Evolutionary conservation across 2,888 invertebrate genomes (phyloP), one percentile per base, ranked within the genome.

Genomic region (Meiosimyza platycephala): DNA sequence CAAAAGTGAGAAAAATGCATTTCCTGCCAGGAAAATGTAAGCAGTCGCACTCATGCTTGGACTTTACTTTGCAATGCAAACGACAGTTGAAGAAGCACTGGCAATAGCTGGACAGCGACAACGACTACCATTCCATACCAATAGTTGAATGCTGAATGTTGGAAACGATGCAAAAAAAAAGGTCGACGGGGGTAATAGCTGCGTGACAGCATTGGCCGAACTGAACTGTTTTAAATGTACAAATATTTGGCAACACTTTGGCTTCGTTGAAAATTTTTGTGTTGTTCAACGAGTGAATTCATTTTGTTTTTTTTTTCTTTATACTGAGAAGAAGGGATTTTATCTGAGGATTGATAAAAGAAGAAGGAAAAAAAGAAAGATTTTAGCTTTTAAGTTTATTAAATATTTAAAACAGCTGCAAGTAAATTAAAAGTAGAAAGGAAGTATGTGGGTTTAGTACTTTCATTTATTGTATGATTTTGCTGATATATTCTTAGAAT

Each of bases 1-100:
- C 80, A 78, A 71, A 79, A 78, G 81, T 79, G 82, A 80, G 80
- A 78, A 76, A 81, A 80, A 79, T 82, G 82, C 81, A 83, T 82
- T 83, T 83, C 80, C 80, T 83, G 83, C 80, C 84, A 83, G 78
- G 81, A 78, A 80, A 81, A 79, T 80, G 78, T 79, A 81, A 83
- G 81, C 81, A 80, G 79, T 84, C 51, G 57, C 18, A 16, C 57
- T 60, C 22, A 33, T 9, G 15, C 33, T 80, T 80, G 78, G 78
- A 79, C 79, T 81, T 40, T 80, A 78, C 81, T 80, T 77, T 76
- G 75, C 75, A 75, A 76, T 77, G 77, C 78, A 76, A 76, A 75
- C 74, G 78, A 75, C 77, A 78, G 71, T 72, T 67, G 63, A 55
- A 74, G 73, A 75, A 74, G 73, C 75, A 16, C 62, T 54, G 63